Evolutionary conservation across 2,113 vertebrate genomes (phyloP).

Genomic region (Protobothrops mucrosquamatus): DNA sequence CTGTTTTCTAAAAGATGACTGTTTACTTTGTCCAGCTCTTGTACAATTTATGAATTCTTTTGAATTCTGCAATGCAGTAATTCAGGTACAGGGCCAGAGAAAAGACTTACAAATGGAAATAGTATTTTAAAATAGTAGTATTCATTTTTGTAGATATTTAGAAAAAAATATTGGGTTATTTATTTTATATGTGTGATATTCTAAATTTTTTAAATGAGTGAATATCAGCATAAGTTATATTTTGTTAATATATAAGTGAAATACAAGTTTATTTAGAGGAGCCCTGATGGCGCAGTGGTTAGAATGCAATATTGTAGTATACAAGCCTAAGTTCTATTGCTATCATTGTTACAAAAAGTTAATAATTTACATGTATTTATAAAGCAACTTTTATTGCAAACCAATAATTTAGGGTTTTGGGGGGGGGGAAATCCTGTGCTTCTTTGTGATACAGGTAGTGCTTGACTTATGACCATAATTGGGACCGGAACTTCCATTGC

Average conservation of each 20-base stretch:
- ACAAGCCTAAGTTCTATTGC: neutral
- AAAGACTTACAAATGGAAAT: neutral
- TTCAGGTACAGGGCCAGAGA: constrained; percentile 75
- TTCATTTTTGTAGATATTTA: constrained; percentile 2
- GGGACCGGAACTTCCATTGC: neutral
- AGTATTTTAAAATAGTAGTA: neutral
- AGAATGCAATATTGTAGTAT: neutral
- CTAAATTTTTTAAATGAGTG: neutral
- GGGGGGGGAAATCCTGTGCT: constrained; percentile 26
- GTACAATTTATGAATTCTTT: constrained; percentile 97
- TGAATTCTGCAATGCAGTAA: constrained; percentile 96
- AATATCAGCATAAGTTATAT: neutral
- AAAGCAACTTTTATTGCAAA: neutral
- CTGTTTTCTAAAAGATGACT: constrained; percentile 89
- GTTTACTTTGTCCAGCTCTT: constrained; percentile 85
- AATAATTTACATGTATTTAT: neutral
- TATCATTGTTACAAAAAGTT: neutral
- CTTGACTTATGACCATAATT: neutral
- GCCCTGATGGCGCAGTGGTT: neutral
- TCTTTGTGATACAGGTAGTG: constrained; percentile 19
- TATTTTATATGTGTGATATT: neutral
- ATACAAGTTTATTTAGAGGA: neutral
- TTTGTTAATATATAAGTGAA: constrained; percentile 5
- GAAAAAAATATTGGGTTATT: neutral
- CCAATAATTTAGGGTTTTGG: neutral